A percentile compares a stretch with the other conserved stretches of the same genome.
These are phyloP conservation scores for Dysmachus trigonus DNA, from an alignment of 2,888 invertebrate species.

Conservation along the genomic window DNA sequence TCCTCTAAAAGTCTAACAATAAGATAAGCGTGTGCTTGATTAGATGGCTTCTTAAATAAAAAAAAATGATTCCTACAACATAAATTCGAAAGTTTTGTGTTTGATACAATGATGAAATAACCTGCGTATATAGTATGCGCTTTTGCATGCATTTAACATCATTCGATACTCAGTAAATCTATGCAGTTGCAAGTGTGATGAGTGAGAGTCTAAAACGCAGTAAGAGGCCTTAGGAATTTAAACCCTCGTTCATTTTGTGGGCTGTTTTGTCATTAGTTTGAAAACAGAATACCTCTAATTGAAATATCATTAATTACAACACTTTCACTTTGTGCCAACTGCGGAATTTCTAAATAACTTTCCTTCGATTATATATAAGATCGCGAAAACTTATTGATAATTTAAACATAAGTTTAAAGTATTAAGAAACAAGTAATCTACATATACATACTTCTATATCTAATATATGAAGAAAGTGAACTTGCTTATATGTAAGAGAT, in stretches of 20 bases:
- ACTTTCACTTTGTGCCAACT: background rate
- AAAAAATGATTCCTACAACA: background rate
- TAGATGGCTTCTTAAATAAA: background rate
- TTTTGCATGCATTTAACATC: background rate
- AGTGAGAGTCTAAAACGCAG: background rate
- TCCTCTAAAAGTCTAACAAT: background rate
- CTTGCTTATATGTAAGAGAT: too few relatives aligned
- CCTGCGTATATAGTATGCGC: too few relatives aligned
- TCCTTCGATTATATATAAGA: background rate
- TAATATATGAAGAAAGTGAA: too few relatives aligned
- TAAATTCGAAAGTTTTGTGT: background rate
- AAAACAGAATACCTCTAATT: background rate
- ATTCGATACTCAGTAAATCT: background rate
- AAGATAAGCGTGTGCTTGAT: background rate
- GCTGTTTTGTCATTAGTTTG: background rate
- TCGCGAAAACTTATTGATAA: too few relatives aligned
- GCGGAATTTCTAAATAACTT: background rate
- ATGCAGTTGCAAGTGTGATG: background rate
- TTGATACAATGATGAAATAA: background rate
- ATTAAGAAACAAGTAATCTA: too few relatives aligned
- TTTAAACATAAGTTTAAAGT: background rate
- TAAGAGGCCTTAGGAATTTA: background rate
- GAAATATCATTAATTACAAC: background rate
- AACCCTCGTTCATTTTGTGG: too few relatives aligned
- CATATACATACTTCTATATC: too few relatives aligned